Conservation (phyloP, 2,113 vertebrate species). For the Elgaria multicarinata region DNA sequence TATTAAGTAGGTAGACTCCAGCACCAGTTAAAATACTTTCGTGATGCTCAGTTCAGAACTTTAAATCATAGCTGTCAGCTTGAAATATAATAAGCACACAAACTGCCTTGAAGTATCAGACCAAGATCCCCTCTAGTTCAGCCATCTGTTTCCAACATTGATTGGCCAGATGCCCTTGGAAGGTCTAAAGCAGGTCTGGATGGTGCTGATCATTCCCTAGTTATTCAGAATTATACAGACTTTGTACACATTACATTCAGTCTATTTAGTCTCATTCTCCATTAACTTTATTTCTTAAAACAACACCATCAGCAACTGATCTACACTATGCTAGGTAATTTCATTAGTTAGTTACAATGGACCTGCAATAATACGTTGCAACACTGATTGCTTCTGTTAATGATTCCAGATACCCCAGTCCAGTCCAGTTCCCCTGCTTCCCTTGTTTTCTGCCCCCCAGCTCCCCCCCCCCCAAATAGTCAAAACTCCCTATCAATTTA, state of each 20-base stretch:
- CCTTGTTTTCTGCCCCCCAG: neutral
- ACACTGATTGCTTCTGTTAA: neutral
- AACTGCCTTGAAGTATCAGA: neutral
- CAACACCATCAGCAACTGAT: neutral
- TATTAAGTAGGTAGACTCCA: neutral
- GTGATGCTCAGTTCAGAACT: neutral
- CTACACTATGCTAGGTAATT: neutral
- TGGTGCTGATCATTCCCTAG: neutral
- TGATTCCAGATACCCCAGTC: neutral
- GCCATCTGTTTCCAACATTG: neutral
- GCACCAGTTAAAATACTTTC: neutral
- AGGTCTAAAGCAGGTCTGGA: neutral
- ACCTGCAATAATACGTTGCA: neutral
- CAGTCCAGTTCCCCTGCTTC: neutral
- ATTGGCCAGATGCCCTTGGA: neutral
- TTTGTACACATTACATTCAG: too few species aligned
- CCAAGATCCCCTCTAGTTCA: neutral
- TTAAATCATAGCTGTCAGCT: neutral
- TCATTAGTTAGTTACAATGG: neutral
- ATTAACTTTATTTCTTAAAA: neutral
- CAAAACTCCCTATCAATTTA: too few species aligned
- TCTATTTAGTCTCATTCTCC: neutral
- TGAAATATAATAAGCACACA: neutral
- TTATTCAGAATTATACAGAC: neutral
- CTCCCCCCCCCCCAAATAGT: too few species aligned